phyloP scores from a whole-genome alignment of 2,888 invertebrate species.

The Heliconius charithonia region DNA sequence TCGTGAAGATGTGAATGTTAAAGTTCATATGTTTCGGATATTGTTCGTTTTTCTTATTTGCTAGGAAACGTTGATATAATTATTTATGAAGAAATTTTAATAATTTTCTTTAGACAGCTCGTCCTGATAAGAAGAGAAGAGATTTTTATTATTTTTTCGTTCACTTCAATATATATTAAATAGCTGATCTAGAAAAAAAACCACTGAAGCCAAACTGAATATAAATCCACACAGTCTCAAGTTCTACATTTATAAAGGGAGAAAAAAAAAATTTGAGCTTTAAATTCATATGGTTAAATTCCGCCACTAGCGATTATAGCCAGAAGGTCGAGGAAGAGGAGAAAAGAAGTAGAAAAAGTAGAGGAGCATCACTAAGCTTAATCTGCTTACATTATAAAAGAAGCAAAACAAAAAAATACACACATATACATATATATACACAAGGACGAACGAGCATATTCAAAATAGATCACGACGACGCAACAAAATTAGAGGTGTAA shows the following conservation, averaged over 20 bases:
- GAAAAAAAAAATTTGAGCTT: too few relatives aligned
- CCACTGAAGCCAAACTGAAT: not conserved
- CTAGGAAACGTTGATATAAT: not conserved
- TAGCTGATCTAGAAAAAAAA: too few relatives aligned
- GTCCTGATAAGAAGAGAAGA: too few relatives aligned
- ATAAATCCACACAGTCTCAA: not conserved
- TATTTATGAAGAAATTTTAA: not conserved
- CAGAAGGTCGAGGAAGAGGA: not conserved
- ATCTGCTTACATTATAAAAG: not conserved
- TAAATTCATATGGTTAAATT: too few relatives aligned
- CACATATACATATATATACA: not conserved
- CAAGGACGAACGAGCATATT: conserved; percentile 2
- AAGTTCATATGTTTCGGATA: conserved; percentile 13
- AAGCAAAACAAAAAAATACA: not conserved
- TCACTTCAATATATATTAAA: not conserved
- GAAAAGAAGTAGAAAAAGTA: not conserved
- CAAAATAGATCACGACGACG: conserved; percentile 5
- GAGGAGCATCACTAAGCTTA: not conserved
- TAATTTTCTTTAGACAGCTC: too few relatives aligned
- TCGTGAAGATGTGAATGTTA: not conserved
- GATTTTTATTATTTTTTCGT: not conserved
- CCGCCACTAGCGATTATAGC: too few relatives aligned
- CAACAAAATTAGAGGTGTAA: conserved; percentile 24
- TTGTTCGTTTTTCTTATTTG: not conserved
- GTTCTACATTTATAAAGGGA: too few relatives aligned